These are phyloP conservation scores for Cerceris rybyensis DNA, from an alignment of 2,888 invertebrate species.

Conservation along the genomic window DNA sequence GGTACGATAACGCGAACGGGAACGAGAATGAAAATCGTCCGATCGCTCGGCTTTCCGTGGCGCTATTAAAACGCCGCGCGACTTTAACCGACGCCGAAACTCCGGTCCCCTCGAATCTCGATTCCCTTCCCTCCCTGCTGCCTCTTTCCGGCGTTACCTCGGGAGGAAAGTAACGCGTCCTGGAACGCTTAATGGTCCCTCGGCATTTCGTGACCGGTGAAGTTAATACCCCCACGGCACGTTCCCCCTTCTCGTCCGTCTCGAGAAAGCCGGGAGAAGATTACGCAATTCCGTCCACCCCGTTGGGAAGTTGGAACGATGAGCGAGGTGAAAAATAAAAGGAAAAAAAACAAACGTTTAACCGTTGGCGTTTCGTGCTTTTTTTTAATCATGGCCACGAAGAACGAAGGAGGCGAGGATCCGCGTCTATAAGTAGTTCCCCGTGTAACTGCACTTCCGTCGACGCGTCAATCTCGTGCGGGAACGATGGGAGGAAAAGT, in stretches of 20 bases:
- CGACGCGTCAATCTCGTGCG: neutral
- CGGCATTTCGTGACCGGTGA: neutral
- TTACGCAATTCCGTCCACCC: neutral
- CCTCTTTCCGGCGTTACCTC: neutral
- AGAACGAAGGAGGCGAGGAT: neutral
- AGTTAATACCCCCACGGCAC: neutral
- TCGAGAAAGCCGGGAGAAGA: neutral
- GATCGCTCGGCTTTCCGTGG: slow-evolving; percentile 44
- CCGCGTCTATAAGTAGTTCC: slow-evolving; percentile 14
- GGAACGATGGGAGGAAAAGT: slow-evolving; percentile 30
- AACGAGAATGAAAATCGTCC: slow-evolving; percentile 52
- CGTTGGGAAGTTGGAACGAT: neutral
- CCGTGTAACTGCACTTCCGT: slow-evolving; percentile 2
- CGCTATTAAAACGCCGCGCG: slow-evolving; percentile 12
- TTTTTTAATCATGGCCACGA: neutral
- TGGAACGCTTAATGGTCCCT: neutral
- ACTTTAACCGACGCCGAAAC: slow-evolving; percentile 23
- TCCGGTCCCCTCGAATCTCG: slow-evolving; percentile 7
- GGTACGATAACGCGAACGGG: slow-evolving; percentile 51
- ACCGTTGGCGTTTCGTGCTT: too few species aligned
- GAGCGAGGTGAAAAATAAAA: neutral
- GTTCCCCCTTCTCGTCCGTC: neutral
- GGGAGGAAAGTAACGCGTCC: slow-evolving; percentile 14
- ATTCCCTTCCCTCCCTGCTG: neutral
- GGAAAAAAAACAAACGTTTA: neutral